Evolutionary conservation across 2,888 invertebrate species (phyloP), one percentile per base, ranked within the genome.

Genomic region (Coleophora deauratella): DNA sequence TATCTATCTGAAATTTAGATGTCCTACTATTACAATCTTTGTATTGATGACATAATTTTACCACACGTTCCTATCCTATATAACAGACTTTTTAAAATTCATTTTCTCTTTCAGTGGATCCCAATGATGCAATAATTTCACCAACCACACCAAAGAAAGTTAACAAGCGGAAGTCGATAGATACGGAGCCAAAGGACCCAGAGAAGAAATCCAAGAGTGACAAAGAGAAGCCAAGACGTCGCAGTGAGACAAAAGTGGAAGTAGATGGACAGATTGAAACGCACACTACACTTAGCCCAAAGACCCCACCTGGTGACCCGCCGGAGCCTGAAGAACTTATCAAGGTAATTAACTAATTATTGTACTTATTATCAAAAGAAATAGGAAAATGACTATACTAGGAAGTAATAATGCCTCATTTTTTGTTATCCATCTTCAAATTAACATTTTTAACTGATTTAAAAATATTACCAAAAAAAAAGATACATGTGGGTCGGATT

Each of bases 311-410:
- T 0, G 93, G 93, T 1, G 96, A 96, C 65, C 94, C 96, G 1
- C 96, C 96, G 1, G 96, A 98, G 78, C 93, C 97, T 0, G 97
- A 98, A 63, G 96, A 97, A 60, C 87, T 98, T 27, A 92, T 98
- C 46, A 95, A 94, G 82, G 90, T 91, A 46, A 33, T 2, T 34
- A 15, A n/a, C 28, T 37, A 36, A 21, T n/a, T 37, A 33, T 33
- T 28, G 11, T 36, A 15, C 21, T 21, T 21, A 21, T 21, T 6
- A 21, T 21, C 21, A 21, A 21, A 6, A 21, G 3, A 6, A 4
- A 21, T 6, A 21, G 6, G 21, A 21, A 6, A 3, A 21, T 21
- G 6, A 21, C 21, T n/a, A n/a, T n/a, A n/a, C n/a, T n/a, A n/a
- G n/a, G n/a, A n/a, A n/a, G n/a, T n/a, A n/a, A n/a, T n/a, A n/a